These are phyloP conservation scores for Acanthosoma haemorrhoidale DNA, from an alignment of 2,888 invertebrate species.

Conservation along the genomic window DNA sequence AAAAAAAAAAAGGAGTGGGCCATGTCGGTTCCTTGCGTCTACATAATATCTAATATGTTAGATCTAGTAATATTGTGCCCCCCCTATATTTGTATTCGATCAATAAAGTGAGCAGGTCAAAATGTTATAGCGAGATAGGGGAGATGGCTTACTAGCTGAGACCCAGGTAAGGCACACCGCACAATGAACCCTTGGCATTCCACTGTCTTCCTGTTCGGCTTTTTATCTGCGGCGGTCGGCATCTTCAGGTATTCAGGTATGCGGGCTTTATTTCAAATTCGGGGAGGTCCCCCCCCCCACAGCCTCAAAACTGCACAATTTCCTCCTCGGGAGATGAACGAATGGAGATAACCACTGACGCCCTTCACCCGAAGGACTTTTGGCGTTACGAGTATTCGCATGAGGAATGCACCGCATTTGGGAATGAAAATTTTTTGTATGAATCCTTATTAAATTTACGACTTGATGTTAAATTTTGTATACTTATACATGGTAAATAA, in stretches of 20 bases:
- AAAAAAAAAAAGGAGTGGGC: no score
- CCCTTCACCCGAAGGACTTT: no score
- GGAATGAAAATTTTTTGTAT: background rate
- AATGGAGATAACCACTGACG: background rate
- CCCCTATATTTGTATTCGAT: background rate
- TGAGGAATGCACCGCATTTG: background rate
- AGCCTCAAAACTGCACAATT: background rate
- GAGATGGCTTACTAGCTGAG: background rate
- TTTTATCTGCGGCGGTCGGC: conserved; percentile 7
- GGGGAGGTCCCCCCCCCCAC: background rate
- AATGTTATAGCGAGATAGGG: no score
- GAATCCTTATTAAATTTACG: background rate
- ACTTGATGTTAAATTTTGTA: background rate
- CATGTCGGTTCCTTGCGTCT: no score
- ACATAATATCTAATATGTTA: no score
- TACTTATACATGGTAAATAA: no score
- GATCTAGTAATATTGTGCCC: background rate
- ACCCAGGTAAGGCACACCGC: background rate
- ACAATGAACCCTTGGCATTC: conserved; percentile 14
- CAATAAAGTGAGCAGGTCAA: no score
- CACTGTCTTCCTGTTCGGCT: conserved; percentile 7
- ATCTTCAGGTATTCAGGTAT: background rate
- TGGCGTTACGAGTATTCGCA: background rate
- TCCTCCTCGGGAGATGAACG: background rate
- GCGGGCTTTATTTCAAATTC: background rate